phyloP scores from a whole-genome alignment of 2,888 invertebrate genomes.

The Tenthredo mesomela region DNA sequence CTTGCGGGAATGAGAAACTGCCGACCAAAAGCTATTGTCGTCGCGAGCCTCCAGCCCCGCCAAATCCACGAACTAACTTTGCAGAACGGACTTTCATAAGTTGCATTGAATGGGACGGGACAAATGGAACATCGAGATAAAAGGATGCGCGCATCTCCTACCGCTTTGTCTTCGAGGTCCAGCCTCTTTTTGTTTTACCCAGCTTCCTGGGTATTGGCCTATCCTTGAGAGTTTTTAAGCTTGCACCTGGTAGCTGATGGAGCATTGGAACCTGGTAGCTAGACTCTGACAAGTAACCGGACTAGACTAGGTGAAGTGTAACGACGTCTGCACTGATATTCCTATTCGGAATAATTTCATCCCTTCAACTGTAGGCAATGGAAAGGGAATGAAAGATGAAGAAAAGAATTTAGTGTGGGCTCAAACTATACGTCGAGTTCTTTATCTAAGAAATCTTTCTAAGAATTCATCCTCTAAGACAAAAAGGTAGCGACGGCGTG shows the following conservation, averaged over 20 bases:
- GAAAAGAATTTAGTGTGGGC: constrained; percentile 36
- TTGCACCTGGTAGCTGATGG: constrained; percentile 35
- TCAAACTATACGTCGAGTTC: constrained; percentile 19
- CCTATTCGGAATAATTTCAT: not conserved
- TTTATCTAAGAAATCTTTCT: constrained; percentile 49
- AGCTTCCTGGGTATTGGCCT: constrained; percentile 39
- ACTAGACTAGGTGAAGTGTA: constrained; percentile 4
- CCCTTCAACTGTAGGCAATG: not conserved
- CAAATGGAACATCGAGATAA: constrained; percentile 68
- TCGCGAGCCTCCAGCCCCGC: constrained; percentile 65
- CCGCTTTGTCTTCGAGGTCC: constrained; percentile 49
- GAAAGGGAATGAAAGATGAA: constrained; percentile 19
- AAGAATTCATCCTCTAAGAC: constrained; percentile 42
- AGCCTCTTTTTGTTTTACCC: constrained; percentile 42
- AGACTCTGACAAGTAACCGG: not conserved
- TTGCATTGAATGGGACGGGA: constrained; percentile 69
- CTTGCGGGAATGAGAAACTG: constrained; percentile 70
- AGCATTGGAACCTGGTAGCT: not conserved
- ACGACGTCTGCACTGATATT: not conserved
- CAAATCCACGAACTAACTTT: constrained; percentile 71
- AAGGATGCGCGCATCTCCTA: constrained; percentile 61
- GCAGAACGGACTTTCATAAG: constrained; percentile 71
- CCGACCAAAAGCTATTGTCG: constrained; percentile 69
- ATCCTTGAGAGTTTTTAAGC: constrained; percentile 19
- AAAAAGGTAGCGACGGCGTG: constrained; percentile 43